These are phyloP conservation scores for Cephus sareptanus DNA, from an alignment of 2,888 invertebrate genomes.

Conservation along the genomic window DNA sequence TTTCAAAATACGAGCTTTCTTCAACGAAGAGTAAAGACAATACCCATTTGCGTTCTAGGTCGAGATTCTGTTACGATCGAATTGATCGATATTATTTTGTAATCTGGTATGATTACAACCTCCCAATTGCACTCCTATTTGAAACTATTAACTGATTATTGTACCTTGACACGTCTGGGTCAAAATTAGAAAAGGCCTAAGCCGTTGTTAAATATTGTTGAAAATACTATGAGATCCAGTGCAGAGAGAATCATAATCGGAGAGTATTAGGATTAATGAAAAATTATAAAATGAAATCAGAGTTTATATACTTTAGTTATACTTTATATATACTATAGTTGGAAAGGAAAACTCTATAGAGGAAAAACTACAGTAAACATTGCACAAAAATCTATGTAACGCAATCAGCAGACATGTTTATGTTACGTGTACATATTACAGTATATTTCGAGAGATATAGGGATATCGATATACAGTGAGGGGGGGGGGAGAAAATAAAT, in stretches of 20 bases:
- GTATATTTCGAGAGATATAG: constrained; percentile 33
- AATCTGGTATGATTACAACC: constrained; percentile 31
- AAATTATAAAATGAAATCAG: constrained; percentile 58
- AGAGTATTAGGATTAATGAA: constrained; percentile 56
- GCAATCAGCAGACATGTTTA: constrained; percentile 46
- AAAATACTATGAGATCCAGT: constrained; percentile 47
- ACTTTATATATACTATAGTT: constrained; percentile 49
- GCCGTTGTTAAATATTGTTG: constrained; percentile 62
- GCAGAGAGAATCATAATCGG: constrained; percentile 46
- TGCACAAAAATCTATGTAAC: constrained; percentile 56
- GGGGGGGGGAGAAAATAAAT: background rate
- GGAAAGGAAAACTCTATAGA: constrained; percentile 39
- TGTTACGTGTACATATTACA: constrained; percentile 46
- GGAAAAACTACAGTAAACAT: constrained; percentile 47
- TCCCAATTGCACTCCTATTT: constrained; percentile 9
- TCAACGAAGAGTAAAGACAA: constrained; percentile 34
- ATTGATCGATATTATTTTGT: constrained; percentile 16
- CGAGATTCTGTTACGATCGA: constrained; percentile 5
- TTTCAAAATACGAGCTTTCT: constrained; percentile 20
- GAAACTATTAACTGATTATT: constrained; percentile 40
- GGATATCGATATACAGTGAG: constrained; percentile 36
- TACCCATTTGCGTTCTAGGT: constrained; percentile 34
- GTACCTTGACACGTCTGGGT: constrained; percentile 48
- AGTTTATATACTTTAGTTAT: constrained; percentile 63
- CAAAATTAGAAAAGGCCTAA: constrained; percentile 55